Conservation (phyloP, 1,140 invertebrate genomes). For the Drosophila eugracilis region DNA sequence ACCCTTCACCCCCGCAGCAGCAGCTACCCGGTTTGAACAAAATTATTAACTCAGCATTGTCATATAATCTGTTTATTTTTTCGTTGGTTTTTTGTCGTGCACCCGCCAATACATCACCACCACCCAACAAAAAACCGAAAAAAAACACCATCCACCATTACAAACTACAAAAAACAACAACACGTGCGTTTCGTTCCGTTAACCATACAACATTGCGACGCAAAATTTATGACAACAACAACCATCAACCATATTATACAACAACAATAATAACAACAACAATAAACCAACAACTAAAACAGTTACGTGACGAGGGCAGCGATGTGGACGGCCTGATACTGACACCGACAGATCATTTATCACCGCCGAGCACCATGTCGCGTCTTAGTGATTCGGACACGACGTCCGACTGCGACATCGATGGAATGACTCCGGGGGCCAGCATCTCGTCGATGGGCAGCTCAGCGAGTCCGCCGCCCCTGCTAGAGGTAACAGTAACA, state of each 20-base stretch:
- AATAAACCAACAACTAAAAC: constrained; percentile 41
- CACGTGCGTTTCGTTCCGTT: constrained; percentile 58
- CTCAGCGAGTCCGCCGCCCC: constrained; percentile 91
- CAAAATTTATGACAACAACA: constrained; percentile 73
- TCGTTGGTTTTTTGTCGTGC: constrained; percentile 64
- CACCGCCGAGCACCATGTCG: constrained; percentile 94
- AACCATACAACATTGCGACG: constrained; percentile 57
- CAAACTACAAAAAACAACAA: constrained; percentile 43
- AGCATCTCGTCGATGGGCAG: constrained; percentile 95
- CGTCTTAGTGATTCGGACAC: constrained; percentile 96
- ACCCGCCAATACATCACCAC: constrained; percentile 59
- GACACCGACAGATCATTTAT: constrained; percentile 94
- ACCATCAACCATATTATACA: constrained; percentile 26
- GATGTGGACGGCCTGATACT: constrained; percentile 86
- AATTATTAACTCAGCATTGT: constrained; percentile 60
- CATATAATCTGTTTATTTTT: constrained; percentile 50
- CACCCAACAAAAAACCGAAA: constrained; percentile 6
- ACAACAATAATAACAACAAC: constrained; percentile 21
- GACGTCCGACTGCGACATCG: constrained; percentile 94
- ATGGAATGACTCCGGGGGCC: constrained; percentile 89
- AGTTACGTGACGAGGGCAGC: constrained; percentile 81
- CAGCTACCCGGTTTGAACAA: constrained; percentile 58
- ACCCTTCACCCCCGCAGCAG: constrained; percentile 31
- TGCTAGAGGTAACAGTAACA: constrained; percentile 86
- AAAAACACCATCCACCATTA: constrained; percentile 36